Evolutionary conservation across 2,113 vertebrate genomes (phyloP).

Genomic region (Pardalotus punctatus): DNA sequence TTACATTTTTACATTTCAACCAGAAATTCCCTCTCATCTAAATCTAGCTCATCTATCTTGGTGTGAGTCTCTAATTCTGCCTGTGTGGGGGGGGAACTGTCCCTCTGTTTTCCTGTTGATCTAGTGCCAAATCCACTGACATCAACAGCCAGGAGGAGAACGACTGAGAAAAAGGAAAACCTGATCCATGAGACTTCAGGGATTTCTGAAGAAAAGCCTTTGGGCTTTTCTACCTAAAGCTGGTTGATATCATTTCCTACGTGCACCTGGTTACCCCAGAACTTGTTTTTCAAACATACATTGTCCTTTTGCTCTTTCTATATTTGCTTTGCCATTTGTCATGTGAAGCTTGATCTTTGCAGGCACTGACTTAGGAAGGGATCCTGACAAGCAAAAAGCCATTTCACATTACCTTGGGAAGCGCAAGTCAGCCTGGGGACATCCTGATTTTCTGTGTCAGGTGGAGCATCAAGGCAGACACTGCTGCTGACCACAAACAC

Average conservation of each 20-base stretch:
- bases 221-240: not conserved
- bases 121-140: not conserved
- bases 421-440: not conserved
- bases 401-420: not conserved
- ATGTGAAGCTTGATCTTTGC: not conserved
- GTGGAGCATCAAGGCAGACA: not conserved
- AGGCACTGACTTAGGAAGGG: conserved; percentile 20
- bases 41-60: conserved; percentile 15
- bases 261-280: not conserved
- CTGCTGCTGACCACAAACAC: not conserved
- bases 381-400: not conserved
- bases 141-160: not conserved
- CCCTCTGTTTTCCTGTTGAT: conserved; percentile 3
- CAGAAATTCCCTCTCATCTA: conserved; percentile 33
- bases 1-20: not conserved
- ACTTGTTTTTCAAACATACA: not conserved
- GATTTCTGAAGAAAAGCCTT: not conserved
- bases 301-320: not conserved
- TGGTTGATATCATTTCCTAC: conserved; percentile 1
- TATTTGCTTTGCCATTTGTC: conserved; percentile 15
- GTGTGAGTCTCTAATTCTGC: not conserved
- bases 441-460: not conserved
- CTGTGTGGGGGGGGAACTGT: not conserved
- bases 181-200: not conserved
- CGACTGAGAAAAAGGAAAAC: not conserved